A percentile compares a stretch with the other conserved stretches of the same genome.
These are phyloP conservation scores for Nycteola revayana DNA, from an alignment of 2,888 invertebrate species.

Conservation along the genomic window DNA sequence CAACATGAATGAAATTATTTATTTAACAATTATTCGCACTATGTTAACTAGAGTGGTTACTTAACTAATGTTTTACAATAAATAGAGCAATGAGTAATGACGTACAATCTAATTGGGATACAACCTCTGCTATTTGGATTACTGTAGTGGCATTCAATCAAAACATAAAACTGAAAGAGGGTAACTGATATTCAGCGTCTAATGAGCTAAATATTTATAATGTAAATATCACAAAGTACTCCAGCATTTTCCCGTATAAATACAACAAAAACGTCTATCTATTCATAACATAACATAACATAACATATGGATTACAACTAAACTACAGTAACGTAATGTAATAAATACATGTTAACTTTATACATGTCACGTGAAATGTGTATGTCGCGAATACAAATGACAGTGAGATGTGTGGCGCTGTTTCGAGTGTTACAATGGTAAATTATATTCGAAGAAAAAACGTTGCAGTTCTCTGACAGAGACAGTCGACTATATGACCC, in stretches of 20 bases:
- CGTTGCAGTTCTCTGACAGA: constrained; percentile 14
- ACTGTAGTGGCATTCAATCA: neutral
- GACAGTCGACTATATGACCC: constrained; percentile 26
- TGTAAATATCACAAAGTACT: constrained; percentile 32
- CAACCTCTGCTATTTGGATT: constrained; percentile 15
- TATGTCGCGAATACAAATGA: constrained; percentile 4
- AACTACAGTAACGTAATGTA: constrained; percentile 10
- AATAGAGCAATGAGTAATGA: constrained; percentile 49
- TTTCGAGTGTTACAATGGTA: constrained; percentile 9
- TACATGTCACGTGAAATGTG: constrained; percentile 4
- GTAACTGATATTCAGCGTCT: constrained; percentile 13
- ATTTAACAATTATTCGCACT: constrained; percentile 22
- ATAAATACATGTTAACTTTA: constrained; percentile 12
- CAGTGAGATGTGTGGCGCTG: constrained; percentile 8
- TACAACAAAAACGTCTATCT: constrained; percentile 15
- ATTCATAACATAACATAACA: constrained; percentile 4
- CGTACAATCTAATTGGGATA: constrained; percentile 30
- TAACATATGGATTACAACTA: constrained; percentile 19
- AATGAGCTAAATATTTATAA: constrained; percentile 20
- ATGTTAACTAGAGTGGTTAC: constrained; percentile 39
- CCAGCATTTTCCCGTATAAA: constrained; percentile 16
- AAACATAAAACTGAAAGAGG: constrained; percentile 1
- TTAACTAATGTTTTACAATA: constrained; percentile 50
- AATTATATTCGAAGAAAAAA: constrained; percentile 23
- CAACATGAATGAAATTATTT: constrained; percentile 23